phyloP scores from a whole-genome alignment of 2,113 vertebrate genomes.

The Aythya baeri region DNA sequence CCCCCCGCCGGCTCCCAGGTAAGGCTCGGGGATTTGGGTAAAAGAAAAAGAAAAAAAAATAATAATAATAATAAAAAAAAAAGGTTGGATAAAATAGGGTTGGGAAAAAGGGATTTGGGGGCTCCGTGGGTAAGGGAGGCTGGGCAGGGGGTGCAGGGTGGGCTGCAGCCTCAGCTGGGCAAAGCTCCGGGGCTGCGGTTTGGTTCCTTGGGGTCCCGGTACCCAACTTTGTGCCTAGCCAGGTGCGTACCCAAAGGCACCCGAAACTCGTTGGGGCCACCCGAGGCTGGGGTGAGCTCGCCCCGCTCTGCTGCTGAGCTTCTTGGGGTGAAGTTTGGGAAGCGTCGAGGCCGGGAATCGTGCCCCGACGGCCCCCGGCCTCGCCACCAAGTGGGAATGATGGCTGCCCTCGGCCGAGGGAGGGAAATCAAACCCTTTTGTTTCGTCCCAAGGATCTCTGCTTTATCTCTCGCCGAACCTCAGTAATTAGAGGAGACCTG shows the following conservation, averaged over 20 bases:
- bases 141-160: neutral
- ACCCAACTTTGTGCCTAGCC: fast-evolving
- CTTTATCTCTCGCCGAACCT: slow-evolving; percentile 51
- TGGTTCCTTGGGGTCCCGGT: neutral
- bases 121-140: neutral
- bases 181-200: neutral
- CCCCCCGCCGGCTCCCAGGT: neutral
- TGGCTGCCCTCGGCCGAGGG: slow-evolving; percentile 4
- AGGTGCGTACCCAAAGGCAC: neutral
- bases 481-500: slow-evolving; percentile 67
- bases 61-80: no score
- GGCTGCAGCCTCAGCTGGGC: neutral
- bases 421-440: slow-evolving; percentile 47
- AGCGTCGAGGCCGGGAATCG: neutral
- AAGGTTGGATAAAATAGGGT: neutral
- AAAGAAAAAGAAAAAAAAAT: no score
- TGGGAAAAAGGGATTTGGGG: neutral
- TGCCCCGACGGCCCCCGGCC: neutral
- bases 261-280: neutral
- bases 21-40: neutral
- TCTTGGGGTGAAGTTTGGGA: no score
- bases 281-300: neutral
- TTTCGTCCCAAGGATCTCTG: slow-evolving; percentile 43
- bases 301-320: no score
- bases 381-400: neutral